Percentiles rank a stretch among this genome's conserved stretches.
phyloP scores from a whole-genome alignment of 92 coral and sea anemone species.

The Epizoanthus illoricatus region DNA sequence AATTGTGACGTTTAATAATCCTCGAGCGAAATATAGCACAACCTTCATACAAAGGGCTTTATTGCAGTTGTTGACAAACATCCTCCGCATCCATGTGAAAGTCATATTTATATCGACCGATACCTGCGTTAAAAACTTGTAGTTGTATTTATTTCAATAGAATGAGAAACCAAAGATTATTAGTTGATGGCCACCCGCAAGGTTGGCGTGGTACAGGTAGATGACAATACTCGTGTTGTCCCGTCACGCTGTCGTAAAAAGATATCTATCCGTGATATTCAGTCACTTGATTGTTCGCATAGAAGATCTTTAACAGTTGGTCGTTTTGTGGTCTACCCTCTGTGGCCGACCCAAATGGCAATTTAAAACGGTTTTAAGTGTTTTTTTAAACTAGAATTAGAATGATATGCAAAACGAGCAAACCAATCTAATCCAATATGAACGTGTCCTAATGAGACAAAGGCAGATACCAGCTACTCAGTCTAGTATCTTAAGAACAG shows the following conservation, averaged over 20 bases:
- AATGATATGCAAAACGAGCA: constrained; percentile 38
- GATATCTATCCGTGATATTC: background rate
- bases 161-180: constrained; percentile 13
- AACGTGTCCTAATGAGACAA: constrained; percentile 32
- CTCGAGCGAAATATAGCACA: background rate
- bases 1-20: constrained; percentile 41
- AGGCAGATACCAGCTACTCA: constrained; percentile 40
- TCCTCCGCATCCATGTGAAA: background rate
- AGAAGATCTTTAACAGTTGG: background rate
- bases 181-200: constrained; percentile 24
- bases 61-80: constrained; percentile 5
- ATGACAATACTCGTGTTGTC: constrained; percentile 1
- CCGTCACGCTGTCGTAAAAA: background rate
- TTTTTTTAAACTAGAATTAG: constrained; percentile 16
- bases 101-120: background rate
- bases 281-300: background rate
- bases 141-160: constrained; percentile 6
- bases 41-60: background rate
- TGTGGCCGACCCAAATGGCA: background rate
- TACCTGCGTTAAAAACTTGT: constrained; percentile 11
- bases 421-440: constrained; percentile 29
- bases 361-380: constrained; percentile 25
- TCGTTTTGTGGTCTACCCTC: background rate
- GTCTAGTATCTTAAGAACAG: constrained; percentile 40
- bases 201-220: constrained; percentile 31